Evolutionary conservation across 2,797 vertebrate species (phyloP).

Genomic region (Geotria australis): DNA sequence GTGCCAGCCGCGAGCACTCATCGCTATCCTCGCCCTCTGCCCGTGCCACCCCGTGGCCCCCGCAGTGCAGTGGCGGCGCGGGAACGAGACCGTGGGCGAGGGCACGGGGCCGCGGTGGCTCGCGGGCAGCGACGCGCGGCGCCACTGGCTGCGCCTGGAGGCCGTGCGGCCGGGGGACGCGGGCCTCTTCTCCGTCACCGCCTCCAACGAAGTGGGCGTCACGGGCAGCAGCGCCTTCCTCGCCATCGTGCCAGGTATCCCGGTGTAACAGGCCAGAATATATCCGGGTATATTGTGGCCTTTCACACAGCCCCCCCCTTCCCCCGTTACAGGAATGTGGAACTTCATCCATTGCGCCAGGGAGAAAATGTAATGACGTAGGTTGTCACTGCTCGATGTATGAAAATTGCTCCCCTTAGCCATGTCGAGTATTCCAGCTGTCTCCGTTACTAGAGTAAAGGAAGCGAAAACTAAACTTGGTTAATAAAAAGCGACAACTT

Average conservation of each 20-base stretch:
- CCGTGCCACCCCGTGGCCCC: background rate
- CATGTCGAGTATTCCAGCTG: too few species aligned
- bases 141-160: conserved; percentile 47
- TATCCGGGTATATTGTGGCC: too few species aligned
- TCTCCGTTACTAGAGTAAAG: too few species aligned
- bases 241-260: conserved; percentile 50
- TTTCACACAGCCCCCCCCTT: background rate
- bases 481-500: too few species aligned
- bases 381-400: background rate
- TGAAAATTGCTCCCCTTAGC: too few species aligned
- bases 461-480: too few species aligned
- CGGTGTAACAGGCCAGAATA: too few species aligned
- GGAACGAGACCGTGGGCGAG: background rate
- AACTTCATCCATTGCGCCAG: background rate
- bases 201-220: conserved; percentile 46
- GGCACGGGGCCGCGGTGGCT: background rate
- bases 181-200: conserved; percentile 45
- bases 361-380: background rate
- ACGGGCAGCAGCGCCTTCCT: conserved; percentile 35
- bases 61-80: background rate
- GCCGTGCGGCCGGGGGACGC: conserved; percentile 29
- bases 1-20: too few species aligned
- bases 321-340: too few species aligned
- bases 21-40: too few species aligned
- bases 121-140: conserved; percentile 28